These are phyloP conservation scores for Drosophila imparisetae DNA, from an alignment of 2,888 invertebrate species.

Conservation along the genomic window DNA sequence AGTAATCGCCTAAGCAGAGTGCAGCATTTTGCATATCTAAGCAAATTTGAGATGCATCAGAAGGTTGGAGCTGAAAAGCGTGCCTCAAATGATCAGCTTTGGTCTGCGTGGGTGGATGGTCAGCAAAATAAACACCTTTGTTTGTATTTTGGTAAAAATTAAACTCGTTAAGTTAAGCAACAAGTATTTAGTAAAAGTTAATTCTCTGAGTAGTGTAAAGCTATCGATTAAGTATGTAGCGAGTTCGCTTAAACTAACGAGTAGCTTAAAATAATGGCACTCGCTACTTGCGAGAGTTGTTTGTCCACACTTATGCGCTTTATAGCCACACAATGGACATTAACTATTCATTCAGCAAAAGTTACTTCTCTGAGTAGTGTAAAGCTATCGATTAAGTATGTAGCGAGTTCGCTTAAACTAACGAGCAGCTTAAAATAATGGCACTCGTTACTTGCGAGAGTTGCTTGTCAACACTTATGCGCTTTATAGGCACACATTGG, in stretches of 20 bases:
- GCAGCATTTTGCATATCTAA: conserved; percentile 25
- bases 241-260: background rate
- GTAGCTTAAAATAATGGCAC: background rate
- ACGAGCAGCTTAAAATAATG: background rate
- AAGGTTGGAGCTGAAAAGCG: background rate
- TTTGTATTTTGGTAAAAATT: background rate
- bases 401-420: background rate
- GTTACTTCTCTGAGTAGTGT: background rate
- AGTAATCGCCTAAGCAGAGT: background rate
- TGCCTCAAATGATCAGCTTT: background rate
- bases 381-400: background rate
- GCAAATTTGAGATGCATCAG: conserved; percentile 15
- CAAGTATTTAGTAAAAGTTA: background rate
- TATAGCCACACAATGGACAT: conserved; percentile 17
- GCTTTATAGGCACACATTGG: conserved; percentile 7
- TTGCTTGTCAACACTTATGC: background rate
- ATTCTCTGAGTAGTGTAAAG: background rate
- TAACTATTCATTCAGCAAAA: too few species aligned
- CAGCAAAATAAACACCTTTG: background rate
- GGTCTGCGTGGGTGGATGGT: background rate
- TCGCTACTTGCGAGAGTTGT: background rate
- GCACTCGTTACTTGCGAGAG: background rate
- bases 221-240: background rate
- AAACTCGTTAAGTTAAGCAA: background rate
- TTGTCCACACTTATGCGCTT: background rate